phyloP scores from a whole-genome alignment of 2,797 vertebrate genomes.

The Anableps anableps region DNA sequence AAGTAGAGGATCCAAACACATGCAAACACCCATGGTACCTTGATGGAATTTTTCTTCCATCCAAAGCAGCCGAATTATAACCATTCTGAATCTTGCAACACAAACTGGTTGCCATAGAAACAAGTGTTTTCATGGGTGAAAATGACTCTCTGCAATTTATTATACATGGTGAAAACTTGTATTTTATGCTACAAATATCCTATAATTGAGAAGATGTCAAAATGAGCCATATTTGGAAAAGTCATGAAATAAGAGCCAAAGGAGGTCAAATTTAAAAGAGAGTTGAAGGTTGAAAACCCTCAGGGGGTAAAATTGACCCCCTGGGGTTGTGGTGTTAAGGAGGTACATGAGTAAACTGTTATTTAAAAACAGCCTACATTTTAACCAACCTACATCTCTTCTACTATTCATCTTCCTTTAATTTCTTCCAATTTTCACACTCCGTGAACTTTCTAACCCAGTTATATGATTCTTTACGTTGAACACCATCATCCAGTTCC shows the following conservation, averaged over 20 bases:
- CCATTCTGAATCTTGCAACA: not conserved
- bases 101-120: not conserved
- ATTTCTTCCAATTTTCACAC: slow-evolving; percentile 21
- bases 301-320: slow-evolving; percentile 3
- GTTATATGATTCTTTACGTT: slow-evolving; percentile 19
- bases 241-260: not conserved
- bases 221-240: not conserved
- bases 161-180: not conserved
- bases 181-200: not conserved
- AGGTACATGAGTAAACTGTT: not conserved
- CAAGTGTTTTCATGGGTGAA: not conserved
- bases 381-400: not conserved
- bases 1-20: not conserved
- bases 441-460: slow-evolving; percentile 25
- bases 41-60: not conserved
- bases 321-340: not conserved
- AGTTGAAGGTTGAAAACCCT: not conserved
- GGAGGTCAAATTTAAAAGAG: not conserved
- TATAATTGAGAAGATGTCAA: not conserved
- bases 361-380: slow-evolving; percentile 13
- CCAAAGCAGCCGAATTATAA: not conserved
- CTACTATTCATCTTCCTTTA: slow-evolving; percentile 5
- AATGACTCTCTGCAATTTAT: not conserved
- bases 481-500: slow-evolving; percentile 28
- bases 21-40: not conserved